Conservation (phyloP, 1,140 invertebrate genomes). For the Episyrphus balteatus region DNA sequence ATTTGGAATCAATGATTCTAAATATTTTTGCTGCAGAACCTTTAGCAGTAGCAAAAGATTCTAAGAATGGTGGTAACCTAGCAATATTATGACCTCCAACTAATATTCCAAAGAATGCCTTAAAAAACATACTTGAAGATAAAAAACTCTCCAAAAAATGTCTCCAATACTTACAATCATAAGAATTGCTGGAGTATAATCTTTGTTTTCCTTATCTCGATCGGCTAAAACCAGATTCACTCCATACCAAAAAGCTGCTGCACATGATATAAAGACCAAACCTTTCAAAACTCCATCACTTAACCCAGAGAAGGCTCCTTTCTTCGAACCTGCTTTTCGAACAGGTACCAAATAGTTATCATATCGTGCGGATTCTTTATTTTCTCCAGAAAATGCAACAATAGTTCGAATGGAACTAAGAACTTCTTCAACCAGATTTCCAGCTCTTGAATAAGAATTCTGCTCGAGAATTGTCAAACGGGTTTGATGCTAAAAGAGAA, state of each 20-base stretch:
- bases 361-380: conserved; percentile 56
- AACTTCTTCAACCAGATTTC: conserved; percentile 76
- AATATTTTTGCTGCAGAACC: conserved; percentile 70
- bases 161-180: conserved; percentile 51
- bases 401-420: conserved; percentile 58
- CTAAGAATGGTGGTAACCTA: conserved; percentile 66
- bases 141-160: too few relatives aligned
- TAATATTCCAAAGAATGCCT: conserved; percentile 67
- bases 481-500: conserved; percentile 46
- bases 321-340: conserved; percentile 47
- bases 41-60: conserved; percentile 59
- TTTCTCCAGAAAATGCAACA: conserved; percentile 64
- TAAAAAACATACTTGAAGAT: neutral
- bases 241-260: conserved; percentile 74
- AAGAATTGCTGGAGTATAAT: conserved; percentile 52
- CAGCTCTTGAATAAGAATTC: conserved; percentile 71
- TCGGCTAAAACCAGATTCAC: conserved; percentile 52
- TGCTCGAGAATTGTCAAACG: conserved; percentile 62
- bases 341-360: conserved; percentile 46
- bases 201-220: conserved; percentile 39
- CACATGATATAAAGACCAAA: conserved; percentile 60
- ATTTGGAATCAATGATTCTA: conserved; percentile 59
- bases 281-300: conserved; percentile 60
- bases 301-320: conserved; percentile 52
- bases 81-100: conserved; percentile 71